Evolutionary conservation across 1,140 invertebrate species (phyloP).

Genomic region (Calosoma granatense): DNA sequence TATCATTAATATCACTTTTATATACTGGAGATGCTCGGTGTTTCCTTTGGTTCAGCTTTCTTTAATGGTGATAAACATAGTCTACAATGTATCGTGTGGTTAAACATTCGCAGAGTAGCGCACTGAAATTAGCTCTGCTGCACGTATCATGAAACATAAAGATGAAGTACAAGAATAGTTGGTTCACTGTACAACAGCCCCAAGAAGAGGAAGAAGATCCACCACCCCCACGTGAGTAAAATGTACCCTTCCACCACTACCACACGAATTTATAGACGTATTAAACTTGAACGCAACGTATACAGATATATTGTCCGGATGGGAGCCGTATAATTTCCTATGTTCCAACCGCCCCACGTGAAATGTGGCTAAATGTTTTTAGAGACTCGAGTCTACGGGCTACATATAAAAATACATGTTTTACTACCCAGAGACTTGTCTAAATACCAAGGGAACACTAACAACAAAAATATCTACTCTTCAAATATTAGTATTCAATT

Average conservation of each 20-base stretch:
- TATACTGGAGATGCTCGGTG: neutral
- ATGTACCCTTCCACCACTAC: neutral
- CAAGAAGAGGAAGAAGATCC: neutral
- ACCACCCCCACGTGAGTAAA: neutral
- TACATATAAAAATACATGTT: neutral
- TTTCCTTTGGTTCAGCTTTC: neutral
- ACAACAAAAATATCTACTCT: no score
- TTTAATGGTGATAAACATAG: slow-evolving; percentile 7
- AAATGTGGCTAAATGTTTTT: neutral
- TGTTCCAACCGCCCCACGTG: neutral
- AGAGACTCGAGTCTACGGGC: neutral
- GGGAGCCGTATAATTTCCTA: slow-evolving; percentile 1
- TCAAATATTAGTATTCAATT: no score
- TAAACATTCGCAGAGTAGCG: neutral
- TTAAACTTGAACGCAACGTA: neutral
- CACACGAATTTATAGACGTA: neutral
- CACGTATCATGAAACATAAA: slow-evolving; percentile 1
- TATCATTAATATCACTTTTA: slow-evolving; percentile 9
- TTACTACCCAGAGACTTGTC: no score
- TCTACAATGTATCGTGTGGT: slow-evolving; percentile 5
- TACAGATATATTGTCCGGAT: slow-evolving; percentile 2
- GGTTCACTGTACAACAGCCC: neutral
- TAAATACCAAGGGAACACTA: no score
- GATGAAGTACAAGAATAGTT: neutral
- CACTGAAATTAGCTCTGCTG: neutral